phyloP scores from a whole-genome alignment of 2,113 vertebrate species.

The Myodes glareolus region DNA sequence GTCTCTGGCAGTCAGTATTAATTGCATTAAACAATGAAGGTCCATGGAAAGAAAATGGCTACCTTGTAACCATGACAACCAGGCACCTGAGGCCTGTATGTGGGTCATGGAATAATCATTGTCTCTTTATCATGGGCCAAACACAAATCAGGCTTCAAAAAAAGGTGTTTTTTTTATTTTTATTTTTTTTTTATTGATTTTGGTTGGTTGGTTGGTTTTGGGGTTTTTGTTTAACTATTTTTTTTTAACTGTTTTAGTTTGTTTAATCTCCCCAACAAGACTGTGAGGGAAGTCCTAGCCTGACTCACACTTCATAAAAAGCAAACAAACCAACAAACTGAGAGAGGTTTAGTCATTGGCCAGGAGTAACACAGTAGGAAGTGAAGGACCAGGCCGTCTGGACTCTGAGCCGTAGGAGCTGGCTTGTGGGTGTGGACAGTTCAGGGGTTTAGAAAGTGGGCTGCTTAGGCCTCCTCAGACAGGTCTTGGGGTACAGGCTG shows the following conservation, averaged over 20 bases:
- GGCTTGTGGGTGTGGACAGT: background rate
- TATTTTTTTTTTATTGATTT: background rate
- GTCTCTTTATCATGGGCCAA: fast-evolving
- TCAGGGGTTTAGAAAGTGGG: background rate
- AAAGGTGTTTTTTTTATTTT: too few relatives aligned
- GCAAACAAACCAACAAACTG: background rate
- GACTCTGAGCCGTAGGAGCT: background rate
- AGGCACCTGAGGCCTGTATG: fast-evolving
- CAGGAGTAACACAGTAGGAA: background rate
- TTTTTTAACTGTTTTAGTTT: fast-evolving
- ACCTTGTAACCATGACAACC: background rate
- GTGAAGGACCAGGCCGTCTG: background rate
- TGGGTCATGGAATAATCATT: background rate
- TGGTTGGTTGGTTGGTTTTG: background rate
- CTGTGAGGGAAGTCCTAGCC: background rate
- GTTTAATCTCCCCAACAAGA: background rate
- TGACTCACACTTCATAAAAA: background rate
- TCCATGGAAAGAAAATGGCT: too few relatives aligned
- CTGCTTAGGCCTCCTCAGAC: background rate
- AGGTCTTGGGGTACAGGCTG: background rate
- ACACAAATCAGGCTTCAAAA: fast-evolving
- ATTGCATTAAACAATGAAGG: background rate
- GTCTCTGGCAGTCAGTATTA: background rate
- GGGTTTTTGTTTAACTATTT: background rate
- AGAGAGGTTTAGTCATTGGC: background rate